Percentiles rank a stretch among this genome's conserved stretches.
These are phyloP conservation scores for Rhyzopertha dominica DNA, from an alignment of 1,140 invertebrate species.

Conservation along the genomic window DNA sequence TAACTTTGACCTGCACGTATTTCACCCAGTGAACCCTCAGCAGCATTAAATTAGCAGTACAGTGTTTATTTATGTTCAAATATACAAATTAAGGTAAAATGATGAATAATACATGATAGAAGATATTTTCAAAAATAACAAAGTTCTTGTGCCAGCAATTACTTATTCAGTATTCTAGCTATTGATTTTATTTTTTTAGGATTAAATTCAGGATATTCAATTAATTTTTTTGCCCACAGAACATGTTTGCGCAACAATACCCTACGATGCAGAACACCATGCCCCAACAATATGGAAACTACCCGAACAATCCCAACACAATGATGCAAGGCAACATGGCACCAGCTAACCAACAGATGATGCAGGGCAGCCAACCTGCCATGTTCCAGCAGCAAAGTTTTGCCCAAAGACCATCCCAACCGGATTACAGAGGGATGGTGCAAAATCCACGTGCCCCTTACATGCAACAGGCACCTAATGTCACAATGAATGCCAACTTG, in stretches of 20 bases:
- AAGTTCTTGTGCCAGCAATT: too few species aligned
- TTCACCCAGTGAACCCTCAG: neutral
- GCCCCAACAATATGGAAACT: slow-evolving; percentile 40
- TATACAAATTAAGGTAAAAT: too few species aligned
- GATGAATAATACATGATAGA: too few species aligned
- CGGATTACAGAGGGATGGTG: slow-evolving; percentile 39
- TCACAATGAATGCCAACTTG: slow-evolving; percentile 44
- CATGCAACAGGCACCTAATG: slow-evolving; percentile 44
- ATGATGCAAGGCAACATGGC: slow-evolving; percentile 39
- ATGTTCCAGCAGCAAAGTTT: slow-evolving; percentile 41
- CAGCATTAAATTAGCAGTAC: too few species aligned
- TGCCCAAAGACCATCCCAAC: slow-evolving; percentile 26
- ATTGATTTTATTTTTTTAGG: neutral
- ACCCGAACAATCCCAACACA: slow-evolving; percentile 27
- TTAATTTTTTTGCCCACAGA: slow-evolving; percentile 22
- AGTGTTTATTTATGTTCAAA: too few species aligned
- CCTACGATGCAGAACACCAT: slow-evolving; percentile 38
- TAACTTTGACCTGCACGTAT: too few species aligned
- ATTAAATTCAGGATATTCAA: neutral
- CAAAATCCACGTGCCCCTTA: slow-evolving; percentile 36
- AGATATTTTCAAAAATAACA: too few species aligned
- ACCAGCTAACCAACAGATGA: slow-evolving; percentile 41
- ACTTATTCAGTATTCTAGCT: too few species aligned
- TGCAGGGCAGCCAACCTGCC: slow-evolving; percentile 1
- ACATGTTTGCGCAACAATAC: slow-evolving; percentile 43